Base-by-base conservation (phyloP, 2,888 invertebrate genomes). In the Leptinotarsa tumamoca region DNA sequence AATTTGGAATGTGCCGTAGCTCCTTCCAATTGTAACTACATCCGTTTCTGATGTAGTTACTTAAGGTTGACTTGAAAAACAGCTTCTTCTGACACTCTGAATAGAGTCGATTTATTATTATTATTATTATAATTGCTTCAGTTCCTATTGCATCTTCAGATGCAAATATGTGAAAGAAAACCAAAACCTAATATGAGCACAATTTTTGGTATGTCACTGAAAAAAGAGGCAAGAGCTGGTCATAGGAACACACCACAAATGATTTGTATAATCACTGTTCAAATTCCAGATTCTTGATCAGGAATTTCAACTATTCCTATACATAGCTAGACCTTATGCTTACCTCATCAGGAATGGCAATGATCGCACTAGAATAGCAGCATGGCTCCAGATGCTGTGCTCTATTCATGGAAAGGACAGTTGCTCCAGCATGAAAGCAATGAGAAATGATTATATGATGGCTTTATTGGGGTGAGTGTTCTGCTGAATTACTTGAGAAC, bases 381-480 rank as follows among this genome's bases (percentile, higher is more conserved):
- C 88, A 4, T 91, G 91, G 91, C 83, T 91, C 49, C 90, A 90
- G 82, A 87, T 87, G n/a, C 84, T 91, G 4, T 90, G 90, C 66
- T 87, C 89, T 5, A 87, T 91, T 33, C 85, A 88, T 21, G 87
- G 87, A 15, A 83, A 83, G 1, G 80, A 86, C 3, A 90, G 90
- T 80, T 91, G 91, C 81, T 87, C 89, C 0, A 87, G 87, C 56
- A 90, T 90, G 89, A 90, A 90, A 80, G 89, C 89, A 3, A 87
- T 91, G n/a, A 85, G 91, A 21, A 91, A 91, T 80, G 91, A 91
- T 82, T 91, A 91, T 80, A 90, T 90, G 80, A 90, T 90, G 87
- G 88, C 90, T 2, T 83, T 91, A 2, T 81, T 90, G 72, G 90
- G 90, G 88, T 89, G 83, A 79, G 81, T 74, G 49, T 71, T 7